phyloP scores from a whole-genome alignment of 2,113 vertebrate species.

The Zapus hudsonius region DNA sequence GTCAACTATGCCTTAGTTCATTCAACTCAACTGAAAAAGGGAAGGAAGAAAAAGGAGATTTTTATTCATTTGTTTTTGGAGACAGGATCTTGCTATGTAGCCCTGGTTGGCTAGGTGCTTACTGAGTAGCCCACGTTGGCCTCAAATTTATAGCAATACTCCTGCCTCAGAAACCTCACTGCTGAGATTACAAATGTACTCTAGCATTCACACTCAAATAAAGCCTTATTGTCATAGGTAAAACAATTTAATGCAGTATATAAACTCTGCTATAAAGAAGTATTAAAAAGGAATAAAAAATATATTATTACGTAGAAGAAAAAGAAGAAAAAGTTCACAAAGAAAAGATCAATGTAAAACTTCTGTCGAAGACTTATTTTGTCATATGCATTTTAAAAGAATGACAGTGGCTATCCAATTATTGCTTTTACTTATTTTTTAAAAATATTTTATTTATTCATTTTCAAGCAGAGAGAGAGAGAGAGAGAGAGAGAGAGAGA shows the following conservation, averaged over 20 bases:
- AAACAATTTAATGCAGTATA: background rate
- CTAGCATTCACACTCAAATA: background rate
- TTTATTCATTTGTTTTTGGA: background rate
- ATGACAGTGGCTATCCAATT: background rate
- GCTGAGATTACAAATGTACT: background rate
- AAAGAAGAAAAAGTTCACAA: conserved; percentile 18
- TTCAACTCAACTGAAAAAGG: background rate
- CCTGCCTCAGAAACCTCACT: background rate
- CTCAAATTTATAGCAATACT: background rate
- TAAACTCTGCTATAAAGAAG: background rate
- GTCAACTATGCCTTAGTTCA: background rate
- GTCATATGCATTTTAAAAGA: conserved; percentile 23
- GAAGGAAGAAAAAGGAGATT: background rate
- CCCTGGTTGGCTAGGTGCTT: background rate
- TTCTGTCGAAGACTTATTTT: conserved; percentile 10
- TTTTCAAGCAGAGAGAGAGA: no score
- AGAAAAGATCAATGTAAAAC: background rate
- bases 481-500: no score
- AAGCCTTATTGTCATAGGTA: background rate
- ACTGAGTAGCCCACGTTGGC: background rate
- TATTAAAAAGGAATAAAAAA: background rate
- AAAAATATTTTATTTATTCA: no score
- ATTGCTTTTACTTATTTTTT: no score
- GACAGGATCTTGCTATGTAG: background rate
- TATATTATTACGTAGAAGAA: background rate